Percentiles rank a stretch among this genome's conserved stretches.
These are phyloP conservation scores for Cheirogaleus medius DNA, from an alignment of 2,113 vertebrate species.

Conservation along the genomic window DNA sequence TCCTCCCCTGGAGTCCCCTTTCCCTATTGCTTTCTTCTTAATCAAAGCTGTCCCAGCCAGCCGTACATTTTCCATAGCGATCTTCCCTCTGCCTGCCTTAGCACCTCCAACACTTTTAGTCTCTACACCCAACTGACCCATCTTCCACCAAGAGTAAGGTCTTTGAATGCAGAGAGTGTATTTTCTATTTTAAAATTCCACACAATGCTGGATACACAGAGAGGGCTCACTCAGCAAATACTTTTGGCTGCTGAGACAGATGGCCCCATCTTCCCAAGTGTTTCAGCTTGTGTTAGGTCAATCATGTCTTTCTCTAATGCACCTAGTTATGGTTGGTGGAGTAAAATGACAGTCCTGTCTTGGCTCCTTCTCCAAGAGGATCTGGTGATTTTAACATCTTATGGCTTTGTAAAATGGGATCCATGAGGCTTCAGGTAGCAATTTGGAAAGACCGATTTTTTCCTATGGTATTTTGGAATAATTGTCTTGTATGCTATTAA, in stretches of 20 bases:
- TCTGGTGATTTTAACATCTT: background rate
- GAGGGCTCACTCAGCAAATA: background rate
- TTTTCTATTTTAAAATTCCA: background rate
- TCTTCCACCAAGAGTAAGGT: background rate
- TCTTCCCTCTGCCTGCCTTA: background rate
- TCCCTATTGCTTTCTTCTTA: background rate
- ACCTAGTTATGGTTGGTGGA: background rate
- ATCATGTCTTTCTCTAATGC: background rate
- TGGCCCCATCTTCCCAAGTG: background rate
- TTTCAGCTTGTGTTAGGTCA: background rate
- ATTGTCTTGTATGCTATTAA: background rate
- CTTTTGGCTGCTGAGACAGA: background rate
- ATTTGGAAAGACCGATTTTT: background rate
- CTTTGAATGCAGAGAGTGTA: background rate
- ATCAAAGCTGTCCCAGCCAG: background rate
- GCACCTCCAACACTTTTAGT: background rate
- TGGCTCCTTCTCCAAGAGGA: background rate
- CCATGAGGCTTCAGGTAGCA: background rate
- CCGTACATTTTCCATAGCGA: background rate
- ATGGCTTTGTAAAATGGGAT: background rate
- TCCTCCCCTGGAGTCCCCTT: background rate
- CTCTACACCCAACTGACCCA: background rate
- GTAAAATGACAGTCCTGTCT: background rate
- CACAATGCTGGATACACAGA: background rate
- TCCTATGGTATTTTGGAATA: background rate